Percentiles rank a stretch among this genome's conserved stretches.
Evolutionary conservation across 2,113 vertebrate genomes (phyloP).

Genomic region (Meleagris gallopavo): DNA sequence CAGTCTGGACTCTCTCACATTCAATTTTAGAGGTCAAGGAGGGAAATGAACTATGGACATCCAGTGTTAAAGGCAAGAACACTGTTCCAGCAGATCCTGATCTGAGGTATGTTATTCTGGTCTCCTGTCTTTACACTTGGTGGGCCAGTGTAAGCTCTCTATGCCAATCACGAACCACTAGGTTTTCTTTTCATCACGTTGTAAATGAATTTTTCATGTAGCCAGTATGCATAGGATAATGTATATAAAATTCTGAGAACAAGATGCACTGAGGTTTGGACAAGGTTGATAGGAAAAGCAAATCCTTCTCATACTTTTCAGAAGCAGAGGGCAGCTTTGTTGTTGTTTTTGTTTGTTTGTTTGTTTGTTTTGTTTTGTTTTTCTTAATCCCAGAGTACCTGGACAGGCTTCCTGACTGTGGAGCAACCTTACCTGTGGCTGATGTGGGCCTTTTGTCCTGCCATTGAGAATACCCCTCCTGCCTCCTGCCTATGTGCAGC

Average conservation of each 20-base stretch:
- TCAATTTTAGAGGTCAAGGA: not conserved
- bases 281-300: not conserved
- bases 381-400: not conserved
- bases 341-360: no score
- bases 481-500: rapidly evolving
- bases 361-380: not conserved
- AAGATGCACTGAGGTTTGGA: not conserved
- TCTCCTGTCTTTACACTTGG: not conserved
- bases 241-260: not conserved
- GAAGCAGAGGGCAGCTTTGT: not conserved
- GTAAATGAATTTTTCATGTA: not conserved
- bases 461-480: not conserved
- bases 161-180: not conserved
- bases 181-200: not conserved
- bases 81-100: not conserved
- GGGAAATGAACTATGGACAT: not conserved
- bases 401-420: not conserved
- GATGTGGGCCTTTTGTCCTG: not conserved
- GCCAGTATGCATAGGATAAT: not conserved
- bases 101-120: not conserved
- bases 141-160: not conserved
- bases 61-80: not conserved
- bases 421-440: not conserved
- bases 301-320: not conserved
- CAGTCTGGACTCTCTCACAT: not conserved